phyloP scores from a whole-genome alignment of 2,888 invertebrate species.

The Acanthosepion pharaonis region DNA sequence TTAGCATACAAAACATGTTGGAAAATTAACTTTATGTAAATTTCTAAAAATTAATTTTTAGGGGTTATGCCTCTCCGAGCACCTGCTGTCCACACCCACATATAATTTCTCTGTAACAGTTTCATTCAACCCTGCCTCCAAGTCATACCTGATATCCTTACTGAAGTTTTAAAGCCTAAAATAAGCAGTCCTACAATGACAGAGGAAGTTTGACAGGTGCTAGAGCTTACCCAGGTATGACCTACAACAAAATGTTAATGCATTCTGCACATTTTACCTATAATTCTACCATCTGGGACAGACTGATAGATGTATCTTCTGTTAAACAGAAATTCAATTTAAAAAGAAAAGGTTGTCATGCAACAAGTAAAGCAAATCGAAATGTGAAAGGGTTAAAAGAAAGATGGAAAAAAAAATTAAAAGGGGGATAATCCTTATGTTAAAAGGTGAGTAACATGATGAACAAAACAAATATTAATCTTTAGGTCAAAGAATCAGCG shows the following conservation, averaged over 20 bases:
- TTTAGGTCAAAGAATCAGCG: neutral
- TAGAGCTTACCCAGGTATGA: neutral
- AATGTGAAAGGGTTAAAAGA: slow-evolving; percentile 20
- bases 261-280: neutral
- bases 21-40: neutral
- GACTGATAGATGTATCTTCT: neutral
- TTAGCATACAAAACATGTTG: neutral
- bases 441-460: neutral
- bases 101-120: too few species aligned
- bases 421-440: neutral
- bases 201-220: neutral
- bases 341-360: neutral
- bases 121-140: too few species aligned
- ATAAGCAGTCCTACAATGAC: too few species aligned
- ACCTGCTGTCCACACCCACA: too few species aligned
- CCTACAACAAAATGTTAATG: neutral
- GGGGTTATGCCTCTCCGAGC: too few species aligned
- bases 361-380: neutral
- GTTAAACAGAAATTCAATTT: neutral
- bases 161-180: too few species aligned
- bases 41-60: neutral
- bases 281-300: neutral
- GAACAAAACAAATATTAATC: neutral
- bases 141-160: neutral
- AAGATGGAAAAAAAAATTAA: neutral